phyloP scores from a whole-genome alignment of 2,797 vertebrate species.

The Mallotus villosus region DNA sequence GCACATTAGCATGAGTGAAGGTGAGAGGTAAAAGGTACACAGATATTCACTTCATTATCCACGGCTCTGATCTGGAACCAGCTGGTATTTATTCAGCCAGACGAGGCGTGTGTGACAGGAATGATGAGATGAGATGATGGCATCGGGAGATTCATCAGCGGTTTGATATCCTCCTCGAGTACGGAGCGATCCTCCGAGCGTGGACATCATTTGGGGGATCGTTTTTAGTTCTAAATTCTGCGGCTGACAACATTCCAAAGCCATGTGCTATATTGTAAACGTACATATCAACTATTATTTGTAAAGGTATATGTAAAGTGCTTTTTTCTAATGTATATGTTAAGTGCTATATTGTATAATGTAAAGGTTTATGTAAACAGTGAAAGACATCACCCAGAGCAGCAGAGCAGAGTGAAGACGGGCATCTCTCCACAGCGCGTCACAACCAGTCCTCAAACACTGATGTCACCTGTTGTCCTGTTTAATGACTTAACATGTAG shows the following conservation, averaged over 20 bases:
- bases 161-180: too few relatives aligned
- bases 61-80: background rate
- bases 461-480: background rate
- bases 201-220: too few relatives aligned
- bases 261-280: background rate
- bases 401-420: constrained; percentile 9
- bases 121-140: background rate
- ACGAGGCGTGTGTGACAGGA: too few relatives aligned
- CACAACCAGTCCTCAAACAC: too few relatives aligned
- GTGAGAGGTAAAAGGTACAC: background rate
- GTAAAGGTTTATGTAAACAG: background rate
- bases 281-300: too few relatives aligned
- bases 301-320: too few relatives aligned
- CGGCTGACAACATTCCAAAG: too few relatives aligned
- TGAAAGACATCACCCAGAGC: constrained; percentile 20
- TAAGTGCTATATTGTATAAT: background rate
- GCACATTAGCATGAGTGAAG: too few relatives aligned
- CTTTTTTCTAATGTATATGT: background rate
- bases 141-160: background rate
- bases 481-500: background rate
- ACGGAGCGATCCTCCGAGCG: too few relatives aligned
- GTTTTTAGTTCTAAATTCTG: too few relatives aligned
- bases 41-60: background rate
- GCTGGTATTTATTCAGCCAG: background rate
- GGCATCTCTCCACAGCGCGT: constrained; percentile 2